phyloP scores from a whole-genome alignment of 1,140 invertebrate species.

The Zaprionus lachaisei region DNA sequence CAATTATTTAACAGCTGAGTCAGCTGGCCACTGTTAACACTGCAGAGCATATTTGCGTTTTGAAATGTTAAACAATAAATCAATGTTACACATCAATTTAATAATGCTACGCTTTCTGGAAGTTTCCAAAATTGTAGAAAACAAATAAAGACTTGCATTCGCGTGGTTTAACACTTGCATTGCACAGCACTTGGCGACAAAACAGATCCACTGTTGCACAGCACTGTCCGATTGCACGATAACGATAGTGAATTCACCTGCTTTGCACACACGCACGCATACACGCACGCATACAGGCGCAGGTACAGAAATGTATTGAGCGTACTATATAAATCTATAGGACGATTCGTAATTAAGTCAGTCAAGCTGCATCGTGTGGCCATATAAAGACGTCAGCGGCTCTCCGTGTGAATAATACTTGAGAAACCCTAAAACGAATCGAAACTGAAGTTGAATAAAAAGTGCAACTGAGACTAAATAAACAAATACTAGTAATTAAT shows the following conservation, averaged over 20 bases:
- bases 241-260: constrained; percentile 28
- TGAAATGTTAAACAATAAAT: not conserved
- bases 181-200: not conserved
- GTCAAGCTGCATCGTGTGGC: constrained; percentile 31
- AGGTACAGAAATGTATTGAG: not conserved
- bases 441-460: constrained; percentile 26
- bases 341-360: constrained; percentile 32
- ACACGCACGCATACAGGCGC: not conserved
- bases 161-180: not conserved
- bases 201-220: constrained; percentile 29
- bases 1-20: not conserved
- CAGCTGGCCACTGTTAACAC: not conserved
- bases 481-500: constrained; percentile 15
- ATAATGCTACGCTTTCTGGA: not conserved
- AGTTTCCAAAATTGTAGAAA: not conserved
- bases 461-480: constrained; percentile 12
- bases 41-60: not conserved
- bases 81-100: not conserved
- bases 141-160: not conserved
- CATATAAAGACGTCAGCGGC: constrained; percentile 54
- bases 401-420: constrained; percentile 28
- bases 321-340: constrained; percentile 1
- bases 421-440: constrained; percentile 44
- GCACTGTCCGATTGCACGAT: constrained; percentile 20
- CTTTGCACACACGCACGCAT: not conserved